phyloP scores from a whole-genome alignment of 2,888 invertebrate genomes.

The Epistrophe grossulariae region DNA sequence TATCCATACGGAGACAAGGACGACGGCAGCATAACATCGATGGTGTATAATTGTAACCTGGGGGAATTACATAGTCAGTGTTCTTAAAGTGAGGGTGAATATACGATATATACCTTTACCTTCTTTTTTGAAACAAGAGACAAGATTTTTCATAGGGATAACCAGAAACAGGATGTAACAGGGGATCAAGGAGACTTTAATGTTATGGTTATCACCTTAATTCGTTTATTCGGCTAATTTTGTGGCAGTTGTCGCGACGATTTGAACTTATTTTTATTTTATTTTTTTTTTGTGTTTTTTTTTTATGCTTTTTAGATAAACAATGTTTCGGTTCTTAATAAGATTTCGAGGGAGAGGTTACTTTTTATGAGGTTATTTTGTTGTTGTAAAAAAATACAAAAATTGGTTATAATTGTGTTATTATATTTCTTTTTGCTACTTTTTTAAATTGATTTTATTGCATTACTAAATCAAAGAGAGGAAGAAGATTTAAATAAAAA shows the following conservation, averaged over 20 bases:
- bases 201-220: constrained; percentile 76
- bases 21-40: neutral
- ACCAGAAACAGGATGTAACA: constrained; percentile 62
- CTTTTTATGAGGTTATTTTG: constrained; percentile 51
- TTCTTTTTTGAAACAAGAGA: neutral
- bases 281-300: constrained; percentile 24
- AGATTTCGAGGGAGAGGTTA: neutral
- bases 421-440: constrained; percentile 44
- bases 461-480: neutral
- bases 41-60: constrained; percentile 64
- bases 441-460: constrained; percentile 24
- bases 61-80: constrained; percentile 15
- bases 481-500: neutral
- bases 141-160: constrained; percentile 57
- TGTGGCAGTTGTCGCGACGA: constrained; percentile 75
- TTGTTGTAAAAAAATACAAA: constrained; percentile 11
- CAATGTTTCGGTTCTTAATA: constrained; percentile 48
- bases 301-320: constrained; percentile 55
- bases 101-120: neutral
- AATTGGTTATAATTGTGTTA: constrained; percentile 51
- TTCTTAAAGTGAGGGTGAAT: constrained; percentile 5
- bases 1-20: neutral
- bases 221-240: constrained; percentile 76
- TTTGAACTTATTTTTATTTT: constrained; percentile 54
- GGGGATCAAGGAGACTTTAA: constrained; percentile 70